Evolutionary conservation across 2,113 vertebrate genomes (phyloP), one percentile per base, ranked within the genome.

Genomic region (Callaeas wilsoni): DNA sequence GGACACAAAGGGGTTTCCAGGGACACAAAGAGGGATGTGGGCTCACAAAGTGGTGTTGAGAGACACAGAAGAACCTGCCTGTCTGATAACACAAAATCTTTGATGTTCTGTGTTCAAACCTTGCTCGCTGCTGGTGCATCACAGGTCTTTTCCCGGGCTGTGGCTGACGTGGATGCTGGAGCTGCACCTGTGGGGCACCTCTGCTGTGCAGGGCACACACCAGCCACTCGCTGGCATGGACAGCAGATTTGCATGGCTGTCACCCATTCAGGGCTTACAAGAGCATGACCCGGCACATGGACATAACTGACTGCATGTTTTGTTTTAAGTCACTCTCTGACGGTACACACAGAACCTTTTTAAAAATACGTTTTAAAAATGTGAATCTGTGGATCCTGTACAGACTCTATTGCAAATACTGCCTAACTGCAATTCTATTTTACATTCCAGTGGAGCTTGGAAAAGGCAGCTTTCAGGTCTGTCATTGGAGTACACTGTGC

Each of bases 281-380:
- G 15, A 0, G 2, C 35, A 11, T n/a, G n/a, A 79, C 22, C 10
- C 2, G 6, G 20, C 2, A 1, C 19, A 16, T 3, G 4, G 37
- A 4, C 22, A 10, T 41, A 80, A 80, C 1, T 63, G 57, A 33
- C 50, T 4, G 8, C 16, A 8, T 10, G 8, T 69, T 76, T 44
- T 60, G 27, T 44, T 69, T 18, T 9, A 32, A 69, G 32, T 7
- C 4, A 10, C 21, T 33, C 13, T 63, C 42, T 74, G n/a, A 32
- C 73, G 37, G 26, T 37, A 46, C 9, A 27, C 1, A 13, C 5
- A 16, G 21, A 90, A 14, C 13, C 5, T 41, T 42, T 25, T 30
- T 4, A 42, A 46, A 22, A 56, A 26, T 19, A 16, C 5, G 2
- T 29, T 53, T 35, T 13, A 55, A 55, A 75, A 68, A 57, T 1